phyloP scores from a whole-genome alignment of 2,797 vertebrate species.

The Enteromius afrohamiltoni region DNA sequence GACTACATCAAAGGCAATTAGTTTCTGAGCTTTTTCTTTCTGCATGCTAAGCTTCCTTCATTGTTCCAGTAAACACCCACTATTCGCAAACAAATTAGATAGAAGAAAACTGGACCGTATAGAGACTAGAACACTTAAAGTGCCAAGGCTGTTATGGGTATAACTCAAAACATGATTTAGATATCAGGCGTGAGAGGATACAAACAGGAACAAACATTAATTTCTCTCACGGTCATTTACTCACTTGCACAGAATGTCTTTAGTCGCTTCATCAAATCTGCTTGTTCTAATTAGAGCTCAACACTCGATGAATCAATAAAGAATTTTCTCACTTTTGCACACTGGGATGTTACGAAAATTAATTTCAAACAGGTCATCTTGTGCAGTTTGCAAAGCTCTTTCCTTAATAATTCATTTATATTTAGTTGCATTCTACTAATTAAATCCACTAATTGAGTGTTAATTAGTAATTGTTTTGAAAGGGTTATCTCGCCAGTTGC shows the following conservation, averaged over 20 bases:
- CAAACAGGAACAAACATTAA: constrained; percentile 64
- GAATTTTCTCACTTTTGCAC: constrained; percentile 54
- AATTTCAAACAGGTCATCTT: constrained; percentile 47
- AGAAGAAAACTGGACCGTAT: constrained; percentile 64
- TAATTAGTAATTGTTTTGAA: constrained; percentile 22
- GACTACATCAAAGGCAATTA: constrained; percentile 43
- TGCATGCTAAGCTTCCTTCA: constrained; percentile 30
- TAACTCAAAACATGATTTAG: constrained; percentile 75
- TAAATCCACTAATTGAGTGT: constrained; percentile 24
- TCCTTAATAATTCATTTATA: constrained; percentile 20
- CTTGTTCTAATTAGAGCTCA: constrained; percentile 59
- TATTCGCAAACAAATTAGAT: constrained; percentile 67
- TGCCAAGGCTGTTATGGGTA: constrained; percentile 73
- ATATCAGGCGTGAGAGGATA: constrained; percentile 68
- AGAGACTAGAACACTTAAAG: constrained; percentile 70
- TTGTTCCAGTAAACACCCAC: constrained; percentile 19
- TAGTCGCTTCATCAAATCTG: constrained; percentile 65
- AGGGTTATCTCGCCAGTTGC: not conserved
- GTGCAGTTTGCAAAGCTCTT: constrained; percentile 37
- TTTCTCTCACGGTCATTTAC: constrained; percentile 70
- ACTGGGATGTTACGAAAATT: constrained; percentile 51
- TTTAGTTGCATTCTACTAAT: constrained; percentile 29
- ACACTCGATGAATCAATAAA: constrained; percentile 71
- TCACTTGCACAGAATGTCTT: constrained; percentile 69
- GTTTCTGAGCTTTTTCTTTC: constrained; percentile 26